Conservation (phyloP, 2,797 vertebrate genomes). For the Chiroxiphia lanceolata region DNA sequence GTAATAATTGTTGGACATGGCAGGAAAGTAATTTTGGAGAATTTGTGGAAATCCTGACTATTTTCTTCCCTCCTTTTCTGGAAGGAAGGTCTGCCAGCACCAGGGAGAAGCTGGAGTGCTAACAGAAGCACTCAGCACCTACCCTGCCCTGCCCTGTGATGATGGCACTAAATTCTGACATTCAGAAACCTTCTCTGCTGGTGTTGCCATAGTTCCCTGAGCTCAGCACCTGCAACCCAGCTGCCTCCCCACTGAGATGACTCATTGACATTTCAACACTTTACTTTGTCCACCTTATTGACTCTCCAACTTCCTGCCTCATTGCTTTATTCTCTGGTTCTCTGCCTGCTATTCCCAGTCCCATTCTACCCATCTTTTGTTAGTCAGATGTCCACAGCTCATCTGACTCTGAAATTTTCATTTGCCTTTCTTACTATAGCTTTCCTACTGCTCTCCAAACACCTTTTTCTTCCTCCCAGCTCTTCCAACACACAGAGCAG, state of each 20-base stretch:
- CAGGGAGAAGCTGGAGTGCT: neutral
- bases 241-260: slow-evolving; percentile 23
- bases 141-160: slow-evolving; percentile 27
- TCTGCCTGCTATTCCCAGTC: neutral
- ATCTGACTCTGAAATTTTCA: neutral
- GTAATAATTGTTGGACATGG: neutral
- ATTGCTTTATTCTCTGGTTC: neutral
- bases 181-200: slow-evolving; percentile 8
- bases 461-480: neutral
- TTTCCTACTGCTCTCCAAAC: neutral
- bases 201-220: slow-evolving; percentile 32
- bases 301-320: slow-evolving; percentile 26
- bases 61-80: neutral
- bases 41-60: neutral
- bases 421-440: neutral
- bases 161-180: slow-evolving; percentile 29
- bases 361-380: neutral
- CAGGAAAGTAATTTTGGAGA: neutral
- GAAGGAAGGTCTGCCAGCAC: neutral
- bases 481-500: neutral
- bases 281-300: slow-evolving; percentile 16
- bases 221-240: slow-evolving; percentile 61
- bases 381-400: neutral
- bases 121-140: slow-evolving; percentile 36
- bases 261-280: slow-evolving; percentile 57